Percentiles rank a stretch among this genome's conserved stretches.
Evolutionary conservation across 2,888 invertebrate species (phyloP).

Genomic region (Dolichopus griseipennis): DNA sequence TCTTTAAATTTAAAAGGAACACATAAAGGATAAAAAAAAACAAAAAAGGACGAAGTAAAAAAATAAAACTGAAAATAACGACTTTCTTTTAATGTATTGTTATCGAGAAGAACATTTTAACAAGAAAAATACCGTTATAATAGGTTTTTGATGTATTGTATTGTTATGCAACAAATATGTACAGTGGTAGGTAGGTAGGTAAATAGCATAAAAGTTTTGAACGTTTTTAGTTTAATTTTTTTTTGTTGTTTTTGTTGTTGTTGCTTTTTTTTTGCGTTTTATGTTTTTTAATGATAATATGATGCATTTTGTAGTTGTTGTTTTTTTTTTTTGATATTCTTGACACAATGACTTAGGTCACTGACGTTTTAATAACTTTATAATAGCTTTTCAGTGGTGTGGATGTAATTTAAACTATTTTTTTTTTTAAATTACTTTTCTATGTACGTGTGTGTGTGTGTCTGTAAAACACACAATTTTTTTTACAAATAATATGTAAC

Average conservation of each 20-base stretch:
- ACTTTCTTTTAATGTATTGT: background rate
- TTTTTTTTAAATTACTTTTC: too few relatives aligned
- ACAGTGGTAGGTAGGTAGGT: background rate
- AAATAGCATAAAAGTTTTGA: too few relatives aligned
- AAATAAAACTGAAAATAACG: background rate
- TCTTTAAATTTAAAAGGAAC: too few relatives aligned
- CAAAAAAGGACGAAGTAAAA: background rate
- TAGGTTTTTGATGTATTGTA: background rate
- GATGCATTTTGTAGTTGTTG: background rate
- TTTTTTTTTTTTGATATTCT: background rate
- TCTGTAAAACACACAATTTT: too few relatives aligned
- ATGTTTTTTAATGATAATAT: background rate
- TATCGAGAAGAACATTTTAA: background rate
- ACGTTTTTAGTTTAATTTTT: too few relatives aligned
- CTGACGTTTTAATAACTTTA: constrained; percentile 4
- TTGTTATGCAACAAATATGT: too few relatives aligned
- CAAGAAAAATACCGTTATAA: background rate
- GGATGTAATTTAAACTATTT: too few relatives aligned
- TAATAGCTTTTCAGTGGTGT: background rate
- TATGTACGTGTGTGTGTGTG: too few relatives aligned
- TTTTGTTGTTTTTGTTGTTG: too few relatives aligned
- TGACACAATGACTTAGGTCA: constrained; percentile 6
- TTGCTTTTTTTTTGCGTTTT: background rate
- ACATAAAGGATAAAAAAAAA: too few relatives aligned
- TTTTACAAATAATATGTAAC: too few relatives aligned